Base-by-base conservation (phyloP, 2,888 invertebrate genomes). In the Conus canariensis region DNA sequence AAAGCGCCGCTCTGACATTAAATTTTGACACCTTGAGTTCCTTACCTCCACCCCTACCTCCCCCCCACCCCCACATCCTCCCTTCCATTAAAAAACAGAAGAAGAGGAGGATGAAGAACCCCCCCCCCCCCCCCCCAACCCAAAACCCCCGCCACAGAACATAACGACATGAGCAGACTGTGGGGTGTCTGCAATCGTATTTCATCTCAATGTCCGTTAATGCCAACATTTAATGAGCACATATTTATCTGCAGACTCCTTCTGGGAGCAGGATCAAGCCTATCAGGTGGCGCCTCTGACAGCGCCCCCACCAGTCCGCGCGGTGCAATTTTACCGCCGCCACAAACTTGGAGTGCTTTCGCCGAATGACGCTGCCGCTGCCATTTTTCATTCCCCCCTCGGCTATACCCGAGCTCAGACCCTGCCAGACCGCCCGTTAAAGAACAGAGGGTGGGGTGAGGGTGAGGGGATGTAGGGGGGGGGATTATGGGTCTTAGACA, bases 1-100 rank as follows among this genome's bases (percentile, higher is more conserved):
- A 92, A 92, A 92, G 92, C 19, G 56, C 85, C 60, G 85, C 80
- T 86, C 74, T 85, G 88, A 90, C 91, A 91, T 91, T 91, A 91
- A 91, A 90, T 90, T 91, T 91, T 91, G 91, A 91, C 91, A 91
- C 91, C 86, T 90, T 90, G 86, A 88, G 91, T 91, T 91, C 85
- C 67, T 82, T 82, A 60, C 74, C 19, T 30, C 82, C 58, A 25
- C 8, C 74, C 70, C 22, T 5, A 1, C 22, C 30, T 2, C 30
- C 30, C 30, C 22, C n/a, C n/a, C 16, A 22, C 22, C n/a, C 22
- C 64, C 45, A 30, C 30, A 30, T 30, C 30, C 30, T 30, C 30
- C 30, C 30, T 30, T 30, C 30, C 60, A 64, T 64, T 64, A 16
- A 14, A 64, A 64, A 64, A 64, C 0, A 64, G 3, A 4, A 64